phyloP scores from a whole-genome alignment of 1,140 invertebrate species.

The Cataglyphis hispanica region DNA sequence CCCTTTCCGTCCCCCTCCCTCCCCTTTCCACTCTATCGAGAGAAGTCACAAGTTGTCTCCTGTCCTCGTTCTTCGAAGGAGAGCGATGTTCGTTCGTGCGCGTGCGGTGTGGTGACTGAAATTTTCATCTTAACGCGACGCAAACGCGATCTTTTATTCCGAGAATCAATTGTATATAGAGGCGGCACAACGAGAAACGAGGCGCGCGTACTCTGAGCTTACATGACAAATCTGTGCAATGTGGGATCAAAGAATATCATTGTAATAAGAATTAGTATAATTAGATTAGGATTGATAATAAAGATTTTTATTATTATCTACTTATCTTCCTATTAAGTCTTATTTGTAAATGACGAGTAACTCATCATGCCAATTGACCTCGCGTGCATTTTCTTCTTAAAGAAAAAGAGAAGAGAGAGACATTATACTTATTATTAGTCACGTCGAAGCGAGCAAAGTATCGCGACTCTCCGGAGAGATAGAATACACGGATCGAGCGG shows the following conservation, averaged over 20 bases:
- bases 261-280: not conserved
- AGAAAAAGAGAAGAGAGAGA: too few relatives aligned
- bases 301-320: not conserved
- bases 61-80: slow-evolving; percentile 73
- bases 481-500: slow-evolving; percentile 35
- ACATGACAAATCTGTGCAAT: not conserved
- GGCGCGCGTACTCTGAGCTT: not conserved
- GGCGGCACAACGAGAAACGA: not conserved
- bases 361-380: not conserved
- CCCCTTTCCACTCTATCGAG: slow-evolving; percentile 30
- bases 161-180: slow-evolving; percentile 39
- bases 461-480: slow-evolving; percentile 8
- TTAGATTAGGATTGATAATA: not conserved
- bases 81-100: not conserved
- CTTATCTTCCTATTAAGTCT: not conserved
- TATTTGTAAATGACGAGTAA: too few relatives aligned
- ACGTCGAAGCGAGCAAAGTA: not conserved
- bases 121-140: slow-evolving; percentile 52
- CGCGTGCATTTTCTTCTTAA: not conserved
- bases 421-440: too few relatives aligned
- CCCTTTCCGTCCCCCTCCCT: slow-evolving; percentile 50
- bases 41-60: slow-evolving; percentile 73
- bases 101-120: slow-evolving; percentile 39
- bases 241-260: not conserved
- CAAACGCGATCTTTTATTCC: slow-evolving; percentile 13